Base-by-base conservation (phyloP, 2,888 invertebrate species). In the Sialis lutaria region DNA sequence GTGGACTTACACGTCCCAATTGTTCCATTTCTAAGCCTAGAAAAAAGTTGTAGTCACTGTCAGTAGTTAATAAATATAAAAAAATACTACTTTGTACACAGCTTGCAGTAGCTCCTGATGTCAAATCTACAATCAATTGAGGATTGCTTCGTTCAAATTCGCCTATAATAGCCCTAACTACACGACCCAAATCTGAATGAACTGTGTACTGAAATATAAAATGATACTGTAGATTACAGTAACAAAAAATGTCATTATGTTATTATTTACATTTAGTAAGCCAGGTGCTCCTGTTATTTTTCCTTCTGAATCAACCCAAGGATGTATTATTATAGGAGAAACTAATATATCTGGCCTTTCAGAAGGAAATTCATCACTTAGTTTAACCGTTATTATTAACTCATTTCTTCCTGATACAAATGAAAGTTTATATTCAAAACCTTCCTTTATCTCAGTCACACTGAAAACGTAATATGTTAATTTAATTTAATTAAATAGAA, bases 141-240 rank as follows among this genome's bases (percentile, higher is more conserved):
- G 70, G 76, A 50, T 74, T 77, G 58, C 66, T 77, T 56, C 77
- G 73, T 61, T 83, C 80, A 55, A 82, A 82, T 63, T 87, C 86
- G 47, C 86, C 68, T 51, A 82, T 82, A 43, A 86, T 79, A 13
- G 82, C 86, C 61, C 85, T 85, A 0, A 86, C 86, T 4, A 87
- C 79, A 48, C 85, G 73, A 1, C 84, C 84, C 52, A 87, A 69
- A 64, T 87, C 87, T 1, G 85, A 85, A 64, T 85, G 83, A 40
- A 77, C 67, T 12, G 83, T 79, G 57, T 79, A 86, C 74, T 79
- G 52, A 50, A 53, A 55, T 49, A 8, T 31, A 43, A 33, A 31
- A 12, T 9, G 3, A 42, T 2, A 2, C 2, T 7, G 9, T 31
- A 32, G 9, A 3, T 31, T 5, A 32, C n/a, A 6, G 7, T 9